phyloP scores from a whole-genome alignment of 2,797 vertebrate genomes.

The Lepus townsendii region DNA sequence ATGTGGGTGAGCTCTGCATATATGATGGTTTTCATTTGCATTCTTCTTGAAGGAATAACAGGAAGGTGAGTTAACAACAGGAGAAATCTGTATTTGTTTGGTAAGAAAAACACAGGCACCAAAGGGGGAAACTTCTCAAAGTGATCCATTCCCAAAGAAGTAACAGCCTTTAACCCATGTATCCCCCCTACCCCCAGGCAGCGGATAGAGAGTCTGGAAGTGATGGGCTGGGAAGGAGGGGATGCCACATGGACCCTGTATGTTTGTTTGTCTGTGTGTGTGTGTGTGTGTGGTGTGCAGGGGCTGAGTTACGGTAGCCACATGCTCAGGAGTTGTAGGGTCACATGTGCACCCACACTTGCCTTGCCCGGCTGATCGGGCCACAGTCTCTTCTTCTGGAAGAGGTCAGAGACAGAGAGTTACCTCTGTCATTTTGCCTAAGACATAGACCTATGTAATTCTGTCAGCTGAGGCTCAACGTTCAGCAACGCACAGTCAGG shows the following conservation, averaged over 20 bases:
- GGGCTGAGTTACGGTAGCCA: rapidly evolving
- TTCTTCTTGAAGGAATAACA: background rate
- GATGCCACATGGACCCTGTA: too few relatives aligned
- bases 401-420: background rate
- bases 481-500: slow-evolving; percentile 32
- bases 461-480: slow-evolving; percentile 46
- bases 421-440: background rate
- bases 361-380: background rate
- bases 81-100: background rate
- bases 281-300: too few relatives aligned
- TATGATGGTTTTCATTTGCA: background rate
- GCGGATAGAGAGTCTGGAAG: background rate
- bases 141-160: background rate
- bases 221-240: background rate
- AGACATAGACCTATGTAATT: background rate
- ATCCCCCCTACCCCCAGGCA: rapidly evolving
- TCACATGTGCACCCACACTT: rapidly evolving
- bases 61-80: background rate
- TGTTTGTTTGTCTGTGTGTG: too few relatives aligned
- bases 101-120: background rate
- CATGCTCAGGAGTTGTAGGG: rapidly evolving
- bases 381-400: background rate
- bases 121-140: background rate
- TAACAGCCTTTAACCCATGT: rapidly evolving
- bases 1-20: background rate